Evolutionary conservation across 2,888 invertebrate genomes (phyloP), one percentile per base, ranked within the genome.

Genomic region (Ferrisia virgata): DNA sequence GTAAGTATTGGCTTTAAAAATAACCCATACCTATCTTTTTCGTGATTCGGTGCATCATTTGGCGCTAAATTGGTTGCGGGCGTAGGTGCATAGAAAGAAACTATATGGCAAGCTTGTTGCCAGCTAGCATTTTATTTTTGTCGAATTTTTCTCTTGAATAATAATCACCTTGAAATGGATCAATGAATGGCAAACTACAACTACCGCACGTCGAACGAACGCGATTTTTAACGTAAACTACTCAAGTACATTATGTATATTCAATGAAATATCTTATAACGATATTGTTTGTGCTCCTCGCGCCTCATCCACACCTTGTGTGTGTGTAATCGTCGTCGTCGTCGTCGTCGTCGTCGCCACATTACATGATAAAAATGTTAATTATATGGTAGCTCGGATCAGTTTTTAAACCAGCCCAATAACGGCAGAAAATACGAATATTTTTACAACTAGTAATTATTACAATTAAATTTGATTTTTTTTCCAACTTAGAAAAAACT

Each of bases 401-500:
- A 18, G 72, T 76, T 76, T 76, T 36, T 76, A 36, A 76, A 76
- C 72, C n/a, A 76, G 18, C 36, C 18, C 36, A 33, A 76, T 76
- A 76, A 76, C 72, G 72, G 72, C 36, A 76, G 72, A 76, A 76
- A 76, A 76, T 76, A 76, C 53, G 53, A 53, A 53, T 53, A 53
- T n/a, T 76, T 76, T 76, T 76, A 76, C 36, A 76, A 76, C 72
- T 11, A 2, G 22, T 76, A 76, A 76, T 76, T 76, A 76, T 76
- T 36, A 76, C 72, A 36, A 76, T 76, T 76, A 76, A 18, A 76
- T 36, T 36, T 36, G 36, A 69, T 72, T 72, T 72, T 76, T 36
- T 76, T 28, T 28, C 47, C 18, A 53, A 53, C 4, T 53, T 53
- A 22, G 22, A 53, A 53, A 53, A 36, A 36, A 36, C 8, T 36